Base-by-base conservation (phyloP, 1,140 invertebrate species). In the Spodoptera frugiperda region DNA sequence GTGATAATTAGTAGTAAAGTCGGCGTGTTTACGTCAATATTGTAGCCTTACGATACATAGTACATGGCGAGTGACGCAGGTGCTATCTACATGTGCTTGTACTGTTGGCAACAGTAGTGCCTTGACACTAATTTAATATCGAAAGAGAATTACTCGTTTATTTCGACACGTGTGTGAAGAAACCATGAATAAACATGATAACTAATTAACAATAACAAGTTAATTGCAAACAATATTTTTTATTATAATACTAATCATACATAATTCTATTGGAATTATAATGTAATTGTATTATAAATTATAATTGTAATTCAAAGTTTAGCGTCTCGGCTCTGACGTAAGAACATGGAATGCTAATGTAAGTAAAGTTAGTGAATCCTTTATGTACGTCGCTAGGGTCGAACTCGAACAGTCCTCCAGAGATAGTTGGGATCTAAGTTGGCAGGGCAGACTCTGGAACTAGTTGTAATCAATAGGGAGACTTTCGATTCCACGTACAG, bases 1-100 rank as follows among this genome's bases (percentile, higher is more conserved):
- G 57, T 61, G 46, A 63, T 84, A 82, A 85, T 84, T 77, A 82
- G 63, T 78, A 78, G 75, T 71, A 59, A 77, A 81, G 65, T 57
- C 70, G 51, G 61, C 51, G 65, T 71, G 75, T 78, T 76, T 70
- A 76, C 79, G 79, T 77, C 72, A 73, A 75, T 78, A 76, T 65
- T 51, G 51, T 59, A 57, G 59, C 63, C 48, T 48, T 59, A 19
- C 12, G 12, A 17, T 61, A 61, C 30, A 61, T 12, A 17, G 39
- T 63, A 48, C 61, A 25, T 25, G 15, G n/a, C 21, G 10, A 11
- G 55, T 73, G 71, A 73, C 71, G 44, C 54, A 73, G 2, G 33
- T 61, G 71, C 59, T 73, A 63, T 63, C 59, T 44, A 63, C 14
- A 33, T 11, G 15, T 11, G 48, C 15, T 30, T 25, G 51, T 25